Percentiles rank a stretch among this genome's conserved stretches.
Conservation (phyloP, 53 echinoderm and acorn worm species). For the Echinometra lucunter region DNA sequence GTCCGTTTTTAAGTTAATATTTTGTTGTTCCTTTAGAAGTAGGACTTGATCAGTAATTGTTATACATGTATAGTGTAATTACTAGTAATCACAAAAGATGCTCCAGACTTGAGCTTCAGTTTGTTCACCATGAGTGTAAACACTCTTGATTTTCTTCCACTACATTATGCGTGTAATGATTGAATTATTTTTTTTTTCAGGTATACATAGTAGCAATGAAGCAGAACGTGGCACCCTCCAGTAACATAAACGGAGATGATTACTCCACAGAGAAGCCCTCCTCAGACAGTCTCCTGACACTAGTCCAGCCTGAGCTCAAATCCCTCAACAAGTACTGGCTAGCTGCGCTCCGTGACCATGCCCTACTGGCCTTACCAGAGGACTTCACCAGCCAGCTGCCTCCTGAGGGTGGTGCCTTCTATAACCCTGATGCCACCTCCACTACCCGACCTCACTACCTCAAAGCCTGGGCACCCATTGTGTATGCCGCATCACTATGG, state of each 20-base stretch:
- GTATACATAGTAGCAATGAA: slow-evolving; percentile 99
- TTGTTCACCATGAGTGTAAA: too few species aligned
- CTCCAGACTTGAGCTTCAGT: too few species aligned
- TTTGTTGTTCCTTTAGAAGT: too few species aligned
- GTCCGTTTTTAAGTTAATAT: too few species aligned
- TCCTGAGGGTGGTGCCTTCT: slow-evolving; percentile 94
- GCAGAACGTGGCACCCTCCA: slow-evolving; percentile 77
- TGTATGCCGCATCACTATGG: slow-evolving; percentile 95
- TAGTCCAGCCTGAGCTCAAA: slow-evolving; percentile 90
- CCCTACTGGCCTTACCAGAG: slow-evolving; percentile 88
- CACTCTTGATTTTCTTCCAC: too few species aligned
- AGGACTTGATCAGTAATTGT: too few species aligned
- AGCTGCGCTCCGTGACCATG: slow-evolving; percentile 97
- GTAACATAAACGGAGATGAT: slow-evolving; percentile 69
- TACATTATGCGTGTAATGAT: too few species aligned
- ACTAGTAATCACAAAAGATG: too few species aligned
- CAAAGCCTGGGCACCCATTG: slow-evolving; percentile 96
- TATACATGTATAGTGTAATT: too few species aligned
- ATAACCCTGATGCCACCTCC: slow-evolving; percentile 94
- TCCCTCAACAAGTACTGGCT: slow-evolving; percentile 97
- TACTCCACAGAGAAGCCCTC: slow-evolving; percentile 62
- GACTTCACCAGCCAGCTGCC: slow-evolving; percentile 97
- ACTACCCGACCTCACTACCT: slow-evolving; percentile 96
- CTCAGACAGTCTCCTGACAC: slow-evolving; percentile 90
- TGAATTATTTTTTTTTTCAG: slow-evolving; percentile 61